Base-by-base conservation (phyloP, 1,140 invertebrate species). In the Lanistes nyassanus region DNA sequence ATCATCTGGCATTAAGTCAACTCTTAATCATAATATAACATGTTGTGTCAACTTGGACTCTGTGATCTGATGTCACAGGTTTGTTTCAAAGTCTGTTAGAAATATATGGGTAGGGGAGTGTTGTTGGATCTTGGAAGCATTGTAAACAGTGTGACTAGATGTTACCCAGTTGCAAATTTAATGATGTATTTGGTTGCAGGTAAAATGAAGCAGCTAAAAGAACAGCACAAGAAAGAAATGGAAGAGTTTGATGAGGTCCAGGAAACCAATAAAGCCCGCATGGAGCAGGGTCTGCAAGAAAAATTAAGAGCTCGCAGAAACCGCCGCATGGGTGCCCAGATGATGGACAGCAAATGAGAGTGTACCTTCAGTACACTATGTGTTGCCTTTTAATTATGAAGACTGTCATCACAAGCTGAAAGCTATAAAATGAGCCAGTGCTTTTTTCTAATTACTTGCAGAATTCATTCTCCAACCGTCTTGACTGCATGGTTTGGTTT, bases 201-300 rank as follows among this genome's bases (percentile, higher is more conserved):
- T 36, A 84, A 89, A 76, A 89, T 89, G 60, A 82, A 86, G 36
- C 77, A 85, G 71, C 73, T 90, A 64, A 83, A 86, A 34, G 84
- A 88, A 70, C 80, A 85, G 56, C 87, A 89, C 58, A 81, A 84
- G 29, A 81, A 85, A 29, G 83, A 89, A 60, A 81, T 84, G 77
- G 81, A 83, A 66, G 87, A 89, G 67, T 85, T 87, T 58, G 75
- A 84, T 42, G 84, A 86, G 75, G 82, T 79, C 56, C 86, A 88
- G 58, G 81, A 85, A 37, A 76, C 88, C n/a, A 89, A 88, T 79
- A 87, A 88, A 69, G 85, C 83, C 11, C 69, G 88, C 55, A 85
- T 87, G 78, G 82, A 85, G 9, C 87, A 88, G 75, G 88, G 87
- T 4, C 79, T 89, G 26, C 84, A 88, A 55, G 87, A 85, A 39